A percentile compares a stretch with the other conserved stretches of the same genome.
Conservation (phyloP, 2,888 invertebrate genomes). For the Crepidodera aurea region DNA sequence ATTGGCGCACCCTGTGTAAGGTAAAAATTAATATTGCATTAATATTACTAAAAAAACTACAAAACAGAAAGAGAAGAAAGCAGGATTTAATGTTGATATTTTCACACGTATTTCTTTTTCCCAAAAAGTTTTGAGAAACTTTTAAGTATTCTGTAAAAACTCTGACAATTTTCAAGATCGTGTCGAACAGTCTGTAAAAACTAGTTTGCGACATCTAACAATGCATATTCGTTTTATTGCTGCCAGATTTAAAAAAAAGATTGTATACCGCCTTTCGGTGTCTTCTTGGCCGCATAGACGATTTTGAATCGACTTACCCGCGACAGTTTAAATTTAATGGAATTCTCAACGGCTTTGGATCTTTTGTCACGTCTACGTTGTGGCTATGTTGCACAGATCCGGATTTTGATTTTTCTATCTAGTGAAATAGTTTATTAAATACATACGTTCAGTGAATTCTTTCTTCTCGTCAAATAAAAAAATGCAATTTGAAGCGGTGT, state of each 20-base stretch:
- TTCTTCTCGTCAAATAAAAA: too few relatives aligned
- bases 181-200: conserved; percentile 30
- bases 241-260: conserved; percentile 40
- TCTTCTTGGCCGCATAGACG: conserved; percentile 2
- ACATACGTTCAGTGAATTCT: too few relatives aligned
- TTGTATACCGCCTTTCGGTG: conserved; percentile 46
- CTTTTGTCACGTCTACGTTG: conserved; percentile 19
- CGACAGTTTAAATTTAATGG: conserved; percentile 22
- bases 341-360: conserved; percentile 29
- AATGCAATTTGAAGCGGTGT: too few relatives aligned
- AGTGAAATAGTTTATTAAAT: too few relatives aligned
- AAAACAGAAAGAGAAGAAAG: too few relatives aligned
- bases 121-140: too few relatives aligned
- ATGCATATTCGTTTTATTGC: conserved; percentile 36
- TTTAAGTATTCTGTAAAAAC: too few relatives aligned
- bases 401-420: background rate
- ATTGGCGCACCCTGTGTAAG: too few relatives aligned
- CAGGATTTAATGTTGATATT: too few relatives aligned
- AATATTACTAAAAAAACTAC: too few relatives aligned
- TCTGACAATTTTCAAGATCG: background rate
- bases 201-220: conserved; percentile 35
- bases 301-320: conserved; percentile 13
- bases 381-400: background rate
- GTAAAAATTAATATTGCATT: too few relatives aligned
- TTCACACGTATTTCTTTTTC: too few relatives aligned